Percentiles rank a stretch among this genome's conserved stretches.
Evolutionary conservation across 2,113 vertebrate genomes (phyloP).

Genomic region (Coreoperca whiteheadi): DNA sequence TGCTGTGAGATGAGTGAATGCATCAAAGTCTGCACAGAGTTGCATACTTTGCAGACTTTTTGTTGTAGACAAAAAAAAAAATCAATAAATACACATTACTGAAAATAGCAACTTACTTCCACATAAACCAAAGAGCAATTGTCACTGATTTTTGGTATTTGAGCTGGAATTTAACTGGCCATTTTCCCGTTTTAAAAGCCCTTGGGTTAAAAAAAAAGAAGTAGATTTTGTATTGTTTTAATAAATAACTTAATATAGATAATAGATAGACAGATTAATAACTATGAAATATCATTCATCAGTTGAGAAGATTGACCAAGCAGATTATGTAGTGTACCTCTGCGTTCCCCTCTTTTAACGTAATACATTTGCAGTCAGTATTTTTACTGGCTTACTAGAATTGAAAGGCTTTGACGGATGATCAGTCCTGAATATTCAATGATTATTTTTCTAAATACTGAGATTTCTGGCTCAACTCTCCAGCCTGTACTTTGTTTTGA

Average conservation of each 20-base stretch:
- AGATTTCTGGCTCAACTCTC: neutral
- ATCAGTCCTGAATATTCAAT: neutral
- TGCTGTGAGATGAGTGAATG: slow-evolving; percentile 10
- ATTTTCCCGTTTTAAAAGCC: neutral
- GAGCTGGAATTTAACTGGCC: neutral
- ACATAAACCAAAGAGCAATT: slow-evolving; percentile 5
- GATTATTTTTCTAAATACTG: neutral
- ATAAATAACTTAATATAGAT: neutral
- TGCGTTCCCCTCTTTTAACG: neutral
- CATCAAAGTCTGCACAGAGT: slow-evolving; percentile 22
- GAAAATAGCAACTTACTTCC: slow-evolving; percentile 20
- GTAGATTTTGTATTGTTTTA: neutral
- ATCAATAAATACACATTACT: slow-evolving; percentile 17
- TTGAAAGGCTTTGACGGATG: neutral
- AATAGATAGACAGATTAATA: neutral
- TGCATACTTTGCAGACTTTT: slow-evolving; percentile 21
- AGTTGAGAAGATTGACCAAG: neutral
- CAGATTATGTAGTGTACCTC: neutral
- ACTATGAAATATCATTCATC: neutral
- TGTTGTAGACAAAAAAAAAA: neutral
- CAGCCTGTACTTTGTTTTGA: neutral
- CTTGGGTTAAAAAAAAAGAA: too few relatives aligned
- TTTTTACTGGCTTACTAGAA: neutral
- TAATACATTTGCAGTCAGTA: neutral
- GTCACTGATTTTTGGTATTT: neutral